Evolutionary conservation across 2,888 invertebrate genomes (phyloP).

Genomic region (Cecidostiba fungosa): DNA sequence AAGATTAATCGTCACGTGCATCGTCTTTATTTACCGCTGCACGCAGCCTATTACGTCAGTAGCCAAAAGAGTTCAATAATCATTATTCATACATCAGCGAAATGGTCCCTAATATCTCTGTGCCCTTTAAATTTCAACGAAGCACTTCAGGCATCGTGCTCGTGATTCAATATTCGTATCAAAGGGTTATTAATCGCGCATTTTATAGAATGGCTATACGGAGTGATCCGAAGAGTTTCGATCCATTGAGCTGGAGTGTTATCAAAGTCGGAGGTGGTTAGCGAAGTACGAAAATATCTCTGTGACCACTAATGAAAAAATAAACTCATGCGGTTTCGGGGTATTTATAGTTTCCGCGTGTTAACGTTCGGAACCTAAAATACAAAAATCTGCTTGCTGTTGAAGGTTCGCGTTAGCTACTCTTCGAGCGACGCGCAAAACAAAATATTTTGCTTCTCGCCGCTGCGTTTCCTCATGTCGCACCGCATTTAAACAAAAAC

Average conservation of each 20-base stretch:
- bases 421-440: not conserved
- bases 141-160: not conserved
- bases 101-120: not conserved
- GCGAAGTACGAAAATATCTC: not conserved
- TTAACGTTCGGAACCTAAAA: not conserved
- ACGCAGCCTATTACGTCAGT: not conserved
- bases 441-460: too few species aligned
- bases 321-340: not conserved
- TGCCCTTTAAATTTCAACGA: not conserved
- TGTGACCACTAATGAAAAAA: not conserved
- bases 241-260: not conserved
- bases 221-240: too few species aligned
- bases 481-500: not conserved
- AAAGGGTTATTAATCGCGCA: not conserved
- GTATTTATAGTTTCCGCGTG: slow-evolving; percentile 4
- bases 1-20: not conserved
- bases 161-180: not conserved
- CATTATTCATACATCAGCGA: not conserved
- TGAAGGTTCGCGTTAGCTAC: not conserved
- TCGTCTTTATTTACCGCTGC: not conserved
- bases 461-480: too few species aligned
- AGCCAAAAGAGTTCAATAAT: not conserved
- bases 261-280: not conserved
- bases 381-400: not conserved
- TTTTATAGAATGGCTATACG: too few species aligned